Evolutionary conservation across 2,888 invertebrate species (phyloP), one percentile per base, ranked within the genome.

Genomic region (Sipha maydis): DNA sequence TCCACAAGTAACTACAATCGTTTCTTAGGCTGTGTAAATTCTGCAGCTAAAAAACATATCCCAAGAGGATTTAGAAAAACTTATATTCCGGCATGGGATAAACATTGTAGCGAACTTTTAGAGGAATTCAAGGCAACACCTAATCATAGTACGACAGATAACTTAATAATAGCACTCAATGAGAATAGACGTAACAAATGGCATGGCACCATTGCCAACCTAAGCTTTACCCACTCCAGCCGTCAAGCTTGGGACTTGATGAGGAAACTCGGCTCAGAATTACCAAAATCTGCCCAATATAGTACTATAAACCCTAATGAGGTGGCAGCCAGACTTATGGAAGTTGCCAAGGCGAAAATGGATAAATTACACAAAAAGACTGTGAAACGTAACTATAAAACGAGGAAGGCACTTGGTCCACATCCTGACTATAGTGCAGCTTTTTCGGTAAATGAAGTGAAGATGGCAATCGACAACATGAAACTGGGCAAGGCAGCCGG

Each of bases 81-180:
- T 8, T 89, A 89, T 48, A 84, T 89, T 2, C 84, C 83, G 41
- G 34, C 28, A 1, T 89, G 78, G 84, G 83, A 48, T 17, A 31
- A 14, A 41, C 34, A n/a, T 11, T 69, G 77, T 83, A 83, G 34
- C 9, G 5, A 76, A 0, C 89, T 89, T 2, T 89, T 83, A 31
- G 77, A 48, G 69, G 75, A 83, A 77, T 89, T 7, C 48, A 0
- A 76, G 21, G 25, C 25, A 83, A 14, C 67, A 19, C 14, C 31
- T 82, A 61, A 73, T 0, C 7, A 19, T 0, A 34, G 34, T 76
- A 73, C 19, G n/a, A 75, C 75, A 14, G 84, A 84, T 3, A 54
- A 73, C 0, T 11, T 84, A 69, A 85, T 85, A 11, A 76, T 41
- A 76, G 21, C 76, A 85, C 5, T 86, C 3, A 79, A 67, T 4